Percentiles rank a stretch among this genome's conserved stretches.
phyloP scores from a whole-genome alignment of 2,888 invertebrate genomes.

The Eucera pruinosa region DNA sequence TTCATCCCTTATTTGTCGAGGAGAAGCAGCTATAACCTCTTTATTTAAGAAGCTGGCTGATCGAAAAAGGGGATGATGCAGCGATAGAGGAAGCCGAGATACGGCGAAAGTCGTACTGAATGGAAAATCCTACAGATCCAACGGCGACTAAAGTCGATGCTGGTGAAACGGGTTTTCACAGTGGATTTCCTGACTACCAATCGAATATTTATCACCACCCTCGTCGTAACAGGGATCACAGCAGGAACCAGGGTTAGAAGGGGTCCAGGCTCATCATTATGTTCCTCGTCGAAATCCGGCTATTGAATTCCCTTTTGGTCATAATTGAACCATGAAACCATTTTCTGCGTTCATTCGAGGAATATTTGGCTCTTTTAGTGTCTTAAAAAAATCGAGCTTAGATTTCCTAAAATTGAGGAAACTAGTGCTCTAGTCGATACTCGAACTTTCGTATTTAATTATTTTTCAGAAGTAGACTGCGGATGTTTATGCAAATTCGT shows the following conservation, averaged over 20 bases:
- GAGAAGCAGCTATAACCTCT: constrained; percentile 8
- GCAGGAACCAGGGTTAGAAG: neutral
- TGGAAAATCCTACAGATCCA: constrained; percentile 41
- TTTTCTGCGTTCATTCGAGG: neutral
- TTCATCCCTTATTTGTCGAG: constrained; percentile 29
- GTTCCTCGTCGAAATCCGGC: constrained; percentile 16
- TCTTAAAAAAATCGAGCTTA: neutral
- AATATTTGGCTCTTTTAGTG: neutral
- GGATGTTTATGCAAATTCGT: no score
- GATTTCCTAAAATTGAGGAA: neutral
- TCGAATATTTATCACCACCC: constrained; percentile 53
- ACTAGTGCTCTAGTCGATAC: neutral
- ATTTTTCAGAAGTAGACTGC: neutral
- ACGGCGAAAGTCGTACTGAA: constrained; percentile 27
- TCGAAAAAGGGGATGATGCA: constrained; percentile 8
- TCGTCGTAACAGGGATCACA: constrained; percentile 2
- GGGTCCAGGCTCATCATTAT: constrained; percentile 10
- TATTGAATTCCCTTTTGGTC: constrained; percentile 4
- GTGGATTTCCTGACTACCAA: constrained; percentile 44
- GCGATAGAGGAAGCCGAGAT: constrained; percentile 22
- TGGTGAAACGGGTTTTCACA: constrained; percentile 45
- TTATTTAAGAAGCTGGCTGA: constrained; percentile 28
- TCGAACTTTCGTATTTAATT: neutral
- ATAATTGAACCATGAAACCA: neutral
- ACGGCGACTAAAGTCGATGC: constrained; percentile 19